These are phyloP conservation scores for Adelosebastes latens DNA, from an alignment of 2,797 vertebrate species.

Conservation along the genomic window DNA sequence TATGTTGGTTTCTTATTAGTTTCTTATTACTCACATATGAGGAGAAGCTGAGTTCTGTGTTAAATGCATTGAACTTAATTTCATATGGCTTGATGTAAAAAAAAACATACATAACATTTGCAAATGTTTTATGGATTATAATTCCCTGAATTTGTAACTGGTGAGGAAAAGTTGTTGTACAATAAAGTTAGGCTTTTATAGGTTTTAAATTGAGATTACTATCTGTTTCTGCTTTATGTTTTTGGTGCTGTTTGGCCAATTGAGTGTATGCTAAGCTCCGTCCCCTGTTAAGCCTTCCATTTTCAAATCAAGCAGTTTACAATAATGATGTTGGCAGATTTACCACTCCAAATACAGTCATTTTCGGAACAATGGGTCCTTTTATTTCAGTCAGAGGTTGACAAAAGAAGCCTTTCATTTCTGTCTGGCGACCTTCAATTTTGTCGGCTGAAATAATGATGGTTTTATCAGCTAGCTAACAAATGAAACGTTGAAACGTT, in stretches of 20 bases:
- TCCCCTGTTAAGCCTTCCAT: not conserved
- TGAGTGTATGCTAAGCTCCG: not conserved
- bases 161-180: not conserved
- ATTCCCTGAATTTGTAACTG: conserved; percentile 42
- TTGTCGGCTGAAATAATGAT: not conserved
- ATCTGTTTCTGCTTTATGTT: not conserved
- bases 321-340: not conserved
- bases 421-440: not conserved
- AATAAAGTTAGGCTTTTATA: not conserved
- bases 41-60: conserved; percentile 42
- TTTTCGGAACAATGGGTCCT: not conserved
- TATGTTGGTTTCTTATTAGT: conserved; percentile 70
- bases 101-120: conserved; percentile 12
- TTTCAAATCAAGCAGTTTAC: not conserved
- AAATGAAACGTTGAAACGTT: not conserved
- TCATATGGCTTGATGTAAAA: conserved; percentile 64
- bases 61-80: conserved; percentile 45
- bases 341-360: not conserved
- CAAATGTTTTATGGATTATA: not conserved
- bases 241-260: not conserved
- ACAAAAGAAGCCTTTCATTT: not conserved
- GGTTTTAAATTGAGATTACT: not conserved
- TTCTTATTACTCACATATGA: conserved; percentile 71
- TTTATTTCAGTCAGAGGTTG: not conserved
- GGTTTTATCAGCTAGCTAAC: not conserved